Percentiles rank a stretch among this genome's conserved stretches.
phyloP scores from a whole-genome alignment of 2,888 invertebrate genomes.

The Ornithoptera alexandrae region DNA sequence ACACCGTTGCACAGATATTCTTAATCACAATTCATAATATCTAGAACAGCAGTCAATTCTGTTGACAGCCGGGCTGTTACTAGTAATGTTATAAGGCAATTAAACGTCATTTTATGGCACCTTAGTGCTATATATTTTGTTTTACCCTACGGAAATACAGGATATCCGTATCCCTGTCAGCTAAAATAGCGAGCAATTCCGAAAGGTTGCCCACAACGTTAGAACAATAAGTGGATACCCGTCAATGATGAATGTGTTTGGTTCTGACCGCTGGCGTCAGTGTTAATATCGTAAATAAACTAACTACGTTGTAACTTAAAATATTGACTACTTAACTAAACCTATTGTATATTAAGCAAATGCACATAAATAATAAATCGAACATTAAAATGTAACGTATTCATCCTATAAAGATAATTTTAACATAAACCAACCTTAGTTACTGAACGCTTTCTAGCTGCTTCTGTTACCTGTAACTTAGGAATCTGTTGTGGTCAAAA shows the following conservation, averaged over 20 bases:
- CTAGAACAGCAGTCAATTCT: too few species aligned
- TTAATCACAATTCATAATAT: too few species aligned
- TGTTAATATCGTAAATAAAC: neutral
- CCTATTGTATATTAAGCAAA: neutral
- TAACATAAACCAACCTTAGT: too few species aligned
- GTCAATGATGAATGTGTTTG: conserved; percentile 8
- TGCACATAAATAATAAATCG: too few species aligned
- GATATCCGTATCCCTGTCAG: conserved; percentile 21
- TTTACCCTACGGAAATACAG: conserved; percentile 19
- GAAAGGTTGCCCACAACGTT: conserved; percentile 5
- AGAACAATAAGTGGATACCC: conserved; percentile 12
- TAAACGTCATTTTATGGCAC: neutral
- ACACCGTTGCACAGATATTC: too few species aligned
- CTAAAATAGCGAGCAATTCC: conserved; percentile 17
- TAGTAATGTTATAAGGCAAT: neutral
- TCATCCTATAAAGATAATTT: neutral
- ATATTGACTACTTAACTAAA: neutral
- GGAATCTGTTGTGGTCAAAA: too few species aligned
- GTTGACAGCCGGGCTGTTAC: neutral
- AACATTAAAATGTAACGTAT: too few species aligned
- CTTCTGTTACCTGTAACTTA: too few species aligned
- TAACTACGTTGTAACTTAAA: neutral
- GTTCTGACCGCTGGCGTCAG: neutral
- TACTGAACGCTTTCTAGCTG: too few species aligned
- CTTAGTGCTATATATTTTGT: conserved; percentile 9